Conservation (phyloP, 1,140 invertebrate genomes). For the Drosophila murphyi region DNA sequence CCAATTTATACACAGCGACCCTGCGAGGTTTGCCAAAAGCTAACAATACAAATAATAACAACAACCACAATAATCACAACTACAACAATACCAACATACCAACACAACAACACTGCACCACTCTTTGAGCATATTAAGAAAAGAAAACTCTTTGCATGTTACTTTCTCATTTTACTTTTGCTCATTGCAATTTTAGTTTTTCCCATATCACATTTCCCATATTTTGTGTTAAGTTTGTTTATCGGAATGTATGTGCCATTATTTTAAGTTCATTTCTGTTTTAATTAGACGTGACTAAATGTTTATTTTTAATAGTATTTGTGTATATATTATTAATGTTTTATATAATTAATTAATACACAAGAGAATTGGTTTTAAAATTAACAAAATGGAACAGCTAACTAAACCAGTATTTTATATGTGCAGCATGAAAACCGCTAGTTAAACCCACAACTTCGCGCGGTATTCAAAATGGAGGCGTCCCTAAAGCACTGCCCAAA, state of each 20-base stretch:
- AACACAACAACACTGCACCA: constrained; percentile 17
- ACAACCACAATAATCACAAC: too few species aligned
- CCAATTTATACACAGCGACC: constrained; percentile 74
- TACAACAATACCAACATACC: constrained; percentile 20
- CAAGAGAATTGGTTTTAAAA: too few species aligned
- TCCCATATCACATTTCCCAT: background rate
- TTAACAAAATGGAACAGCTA: too few species aligned
- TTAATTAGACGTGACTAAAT: constrained; percentile 39
- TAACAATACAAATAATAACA: constrained; percentile 30
- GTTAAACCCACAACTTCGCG: constrained; percentile 58
- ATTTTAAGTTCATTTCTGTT: constrained; percentile 15
- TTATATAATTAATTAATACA: too few species aligned
- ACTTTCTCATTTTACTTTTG: constrained; percentile 11
- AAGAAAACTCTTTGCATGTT: constrained; percentile 10
- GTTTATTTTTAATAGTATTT: constrained; percentile 6
- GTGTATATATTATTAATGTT: background rate
- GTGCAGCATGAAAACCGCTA: constrained; percentile 71
- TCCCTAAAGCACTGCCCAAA: constrained; percentile 77
- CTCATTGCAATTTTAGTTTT: too few species aligned
- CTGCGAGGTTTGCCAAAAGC: constrained; percentile 66
- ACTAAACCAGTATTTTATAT: background rate
- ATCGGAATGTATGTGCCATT: constrained; percentile 12
- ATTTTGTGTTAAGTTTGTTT: background rate
- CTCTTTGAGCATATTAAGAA: constrained; percentile 13
- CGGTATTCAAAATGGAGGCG: constrained; percentile 60